These are phyloP conservation scores for Cricetomys ansorgei DNA, from an alignment of 2,113 vertebrate genomes.

Conservation along the genomic window DNA sequence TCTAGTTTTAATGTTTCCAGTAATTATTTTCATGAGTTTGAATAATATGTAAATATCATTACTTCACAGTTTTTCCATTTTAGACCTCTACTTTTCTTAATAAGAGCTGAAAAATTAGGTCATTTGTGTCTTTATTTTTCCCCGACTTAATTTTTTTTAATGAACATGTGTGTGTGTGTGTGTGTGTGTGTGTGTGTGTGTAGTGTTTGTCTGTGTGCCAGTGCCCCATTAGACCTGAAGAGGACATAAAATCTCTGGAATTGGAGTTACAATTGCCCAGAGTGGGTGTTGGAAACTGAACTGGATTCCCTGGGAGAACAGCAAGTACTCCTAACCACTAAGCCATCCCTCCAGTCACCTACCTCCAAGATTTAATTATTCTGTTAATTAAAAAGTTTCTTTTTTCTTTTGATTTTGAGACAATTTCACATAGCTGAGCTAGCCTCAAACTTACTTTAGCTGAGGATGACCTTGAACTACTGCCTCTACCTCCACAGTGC, in stretches of 20 bases:
- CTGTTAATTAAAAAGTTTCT: neutral
- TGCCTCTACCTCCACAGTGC: neutral
- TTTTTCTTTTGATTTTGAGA: neutral
- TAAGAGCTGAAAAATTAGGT: neutral
- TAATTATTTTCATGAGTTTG: neutral
- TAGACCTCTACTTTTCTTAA: neutral
- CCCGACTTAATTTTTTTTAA: too few relatives aligned
- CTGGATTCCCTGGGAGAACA: neutral
- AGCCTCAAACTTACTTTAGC: neutral
- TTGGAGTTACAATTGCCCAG: neutral
- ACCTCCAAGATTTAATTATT: neutral
- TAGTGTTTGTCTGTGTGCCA: neutral
- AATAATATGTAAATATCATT: neutral
- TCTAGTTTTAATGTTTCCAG: neutral
- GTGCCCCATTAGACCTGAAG: neutral
- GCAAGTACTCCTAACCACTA: neutral
- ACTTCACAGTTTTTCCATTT: neutral
- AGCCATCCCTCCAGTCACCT: neutral
- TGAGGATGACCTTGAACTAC: neutral
- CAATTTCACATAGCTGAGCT: neutral
- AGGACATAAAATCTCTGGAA: neutral
- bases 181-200: neutral
- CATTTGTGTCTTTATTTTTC: neutral
- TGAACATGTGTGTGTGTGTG: neutral
- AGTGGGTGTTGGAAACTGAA: neutral